phyloP scores from a whole-genome alignment of 2,113 vertebrate species.

The Mustela lutreola region DNA sequence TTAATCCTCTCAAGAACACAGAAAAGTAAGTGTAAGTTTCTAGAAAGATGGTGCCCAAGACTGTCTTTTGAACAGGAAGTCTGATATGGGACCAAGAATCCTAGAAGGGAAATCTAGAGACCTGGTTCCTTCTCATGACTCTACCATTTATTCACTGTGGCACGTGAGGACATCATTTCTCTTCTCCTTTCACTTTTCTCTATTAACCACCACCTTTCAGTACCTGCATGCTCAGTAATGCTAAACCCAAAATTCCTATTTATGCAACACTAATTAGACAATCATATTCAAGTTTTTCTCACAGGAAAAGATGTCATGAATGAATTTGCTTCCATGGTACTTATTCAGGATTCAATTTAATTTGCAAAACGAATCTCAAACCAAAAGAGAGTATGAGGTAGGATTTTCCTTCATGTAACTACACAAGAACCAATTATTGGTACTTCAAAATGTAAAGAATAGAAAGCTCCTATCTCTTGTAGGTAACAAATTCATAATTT shows the following conservation, averaged over 20 bases:
- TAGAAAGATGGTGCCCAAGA: background rate
- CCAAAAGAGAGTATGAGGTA: background rate
- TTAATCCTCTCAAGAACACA: background rate
- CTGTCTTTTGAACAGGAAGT: background rate
- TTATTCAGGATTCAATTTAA: slow-evolving; percentile 37
- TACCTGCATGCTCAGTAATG: background rate
- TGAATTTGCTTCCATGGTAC: background rate
- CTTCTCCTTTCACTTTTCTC: background rate
- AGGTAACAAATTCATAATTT: background rate
- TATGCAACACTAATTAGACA: background rate
- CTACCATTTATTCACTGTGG: background rate
- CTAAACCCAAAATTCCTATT: background rate
- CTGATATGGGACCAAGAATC: background rate
- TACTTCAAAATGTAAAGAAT: slow-evolving; percentile 41
- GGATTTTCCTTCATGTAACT: background rate
- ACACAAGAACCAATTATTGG: slow-evolving; percentile 23
- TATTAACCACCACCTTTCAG: background rate
- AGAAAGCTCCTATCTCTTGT: background rate
- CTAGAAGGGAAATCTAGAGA: background rate
- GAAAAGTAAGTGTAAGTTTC: background rate
- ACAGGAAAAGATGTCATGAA: background rate
- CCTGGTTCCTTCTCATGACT: background rate
- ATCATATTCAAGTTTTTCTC: background rate
- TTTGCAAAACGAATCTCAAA: slow-evolving; percentile 53
- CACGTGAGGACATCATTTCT: background rate